These are phyloP conservation scores for Drosophila punjabiensis DNA, from an alignment of 1,140 invertebrate genomes.

Conservation along the genomic window DNA sequence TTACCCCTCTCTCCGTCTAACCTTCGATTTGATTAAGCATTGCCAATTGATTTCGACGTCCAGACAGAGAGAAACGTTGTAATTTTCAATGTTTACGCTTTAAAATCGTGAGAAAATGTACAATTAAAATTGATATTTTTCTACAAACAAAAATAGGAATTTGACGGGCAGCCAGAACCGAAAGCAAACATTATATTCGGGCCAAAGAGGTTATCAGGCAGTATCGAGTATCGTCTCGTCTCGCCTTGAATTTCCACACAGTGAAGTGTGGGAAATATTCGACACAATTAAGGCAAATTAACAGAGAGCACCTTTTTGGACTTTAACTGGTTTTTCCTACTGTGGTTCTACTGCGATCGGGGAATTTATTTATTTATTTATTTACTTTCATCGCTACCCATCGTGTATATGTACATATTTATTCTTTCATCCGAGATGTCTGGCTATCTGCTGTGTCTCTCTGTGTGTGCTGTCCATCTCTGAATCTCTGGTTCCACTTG, in stretches of 20 bases:
- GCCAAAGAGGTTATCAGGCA: slow-evolving; percentile 64
- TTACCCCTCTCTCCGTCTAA: background rate
- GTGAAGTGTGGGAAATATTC: slow-evolving; percentile 30
- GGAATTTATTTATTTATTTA: slow-evolving; percentile 47
- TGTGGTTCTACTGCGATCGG: slow-evolving; percentile 33
- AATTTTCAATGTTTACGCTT: slow-evolving; percentile 46
- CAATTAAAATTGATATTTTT: slow-evolving; percentile 77
- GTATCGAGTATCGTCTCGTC: slow-evolving; percentile 23
- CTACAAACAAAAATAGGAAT: slow-evolving; percentile 60
- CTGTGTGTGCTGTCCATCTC: slow-evolving; percentile 6
- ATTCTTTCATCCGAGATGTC: slow-evolving; percentile 33
- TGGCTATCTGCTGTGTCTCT: slow-evolving; percentile 11
- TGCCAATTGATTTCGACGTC: slow-evolving; percentile 34
- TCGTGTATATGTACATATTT: slow-evolving; percentile 15
- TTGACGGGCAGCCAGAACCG: background rate
- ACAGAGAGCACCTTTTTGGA: background rate
- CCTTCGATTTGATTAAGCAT: slow-evolving; percentile 50
- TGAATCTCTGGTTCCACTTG: slow-evolving; percentile 37
- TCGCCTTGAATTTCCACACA: slow-evolving; percentile 64
- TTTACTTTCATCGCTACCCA: slow-evolving; percentile 42
- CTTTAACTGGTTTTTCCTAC: slow-evolving; percentile 13
- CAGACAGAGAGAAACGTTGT: slow-evolving; percentile 12
- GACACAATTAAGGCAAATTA: slow-evolving; percentile 37
- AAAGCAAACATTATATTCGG: slow-evolving; percentile 61
- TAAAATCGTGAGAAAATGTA: slow-evolving; percentile 76